Conservation (phyloP, 2,113 vertebrate species). For the Macaca mulatta region DNA sequence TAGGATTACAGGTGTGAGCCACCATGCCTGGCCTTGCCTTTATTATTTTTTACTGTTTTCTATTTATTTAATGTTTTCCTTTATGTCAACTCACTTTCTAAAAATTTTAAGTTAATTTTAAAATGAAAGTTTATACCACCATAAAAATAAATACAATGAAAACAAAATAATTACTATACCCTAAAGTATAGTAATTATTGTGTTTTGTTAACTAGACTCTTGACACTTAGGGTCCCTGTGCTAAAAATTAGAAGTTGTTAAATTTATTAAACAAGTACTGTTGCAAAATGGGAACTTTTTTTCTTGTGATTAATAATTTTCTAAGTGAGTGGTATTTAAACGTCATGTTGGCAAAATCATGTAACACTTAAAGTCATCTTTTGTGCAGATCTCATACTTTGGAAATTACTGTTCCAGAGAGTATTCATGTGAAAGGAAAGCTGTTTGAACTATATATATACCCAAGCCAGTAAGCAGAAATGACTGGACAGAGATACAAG, state of each 20-base stretch:
- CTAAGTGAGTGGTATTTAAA: background rate
- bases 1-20: too few species aligned
- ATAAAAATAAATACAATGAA: background rate
- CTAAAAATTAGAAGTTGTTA: constrained; percentile 17
- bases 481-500: background rate
- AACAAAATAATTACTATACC: background rate
- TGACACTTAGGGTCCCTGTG: background rate
- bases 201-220: background rate
- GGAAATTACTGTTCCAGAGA: background rate
- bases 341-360: background rate
- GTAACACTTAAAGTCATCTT: background rate
- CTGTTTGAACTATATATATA: background rate
- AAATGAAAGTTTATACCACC: background rate
- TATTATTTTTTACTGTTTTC: background rate
- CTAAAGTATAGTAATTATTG: too few species aligned
- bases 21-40: background rate
- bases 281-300: background rate
- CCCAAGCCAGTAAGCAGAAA: background rate
- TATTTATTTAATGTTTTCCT: background rate
- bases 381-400: background rate
- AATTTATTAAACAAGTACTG: background rate
- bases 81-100: constrained; percentile 10
- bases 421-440: constrained; percentile 11
- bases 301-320: constrained; percentile 20
- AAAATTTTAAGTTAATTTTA: constrained; percentile 41